Evolutionary conservation across 2,113 vertebrate genomes (phyloP), one percentile per base, ranked within the genome.

Genomic region (Mesitornis unicolor): DNA sequence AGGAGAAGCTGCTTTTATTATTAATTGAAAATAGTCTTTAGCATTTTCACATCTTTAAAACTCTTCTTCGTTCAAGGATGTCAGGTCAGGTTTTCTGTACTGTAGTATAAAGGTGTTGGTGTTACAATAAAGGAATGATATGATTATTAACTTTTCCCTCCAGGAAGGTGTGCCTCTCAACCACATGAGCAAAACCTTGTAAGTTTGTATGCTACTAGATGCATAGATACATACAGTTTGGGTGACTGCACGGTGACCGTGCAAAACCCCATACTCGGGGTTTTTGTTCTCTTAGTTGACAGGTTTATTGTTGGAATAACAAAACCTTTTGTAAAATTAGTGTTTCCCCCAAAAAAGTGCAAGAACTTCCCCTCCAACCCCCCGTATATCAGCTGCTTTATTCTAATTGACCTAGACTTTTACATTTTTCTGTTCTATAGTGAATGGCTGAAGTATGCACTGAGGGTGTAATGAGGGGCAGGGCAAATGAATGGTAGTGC

Each of bases 291-390:
- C 21, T 63, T 40, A 50, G 21, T 40, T 82, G 31, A 19, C 19
- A 76, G 36, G 19, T 88, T 68, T 40, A 50, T 79, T 93, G n/a
- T 28, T 92, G 47, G 31, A 90, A 14, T 36, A 76, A 68, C 11
- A 76, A 88, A 85, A 33, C 6, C 2, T 63, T 59, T 61, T 40
- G 19, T 81, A 50, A 94, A 88, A 38, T 36, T 17, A n/a, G 8
- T 28, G 31, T n/a, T 51, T 67, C 33, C 4, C 11, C 5, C 5
- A 13, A 43, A 56, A 63, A 87, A 47, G 11, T 0, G 3, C 18
- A 59, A 42, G 67, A 38, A 5, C 38, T n/a, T 7, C 1, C 2
- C 1, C 19, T 10, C 28, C 26, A 28, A 7, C 19, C 3, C 4
- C 11, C 11, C 2, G 5, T 53, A n/a, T 22, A 15, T 73, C 11